Percentiles rank a stretch among this genome's conserved stretches.
phyloP scores from a whole-genome alignment of 30 jellyfish, hydroid and myxozoan genomes.

The Clytia hemisphaerica region DNA sequence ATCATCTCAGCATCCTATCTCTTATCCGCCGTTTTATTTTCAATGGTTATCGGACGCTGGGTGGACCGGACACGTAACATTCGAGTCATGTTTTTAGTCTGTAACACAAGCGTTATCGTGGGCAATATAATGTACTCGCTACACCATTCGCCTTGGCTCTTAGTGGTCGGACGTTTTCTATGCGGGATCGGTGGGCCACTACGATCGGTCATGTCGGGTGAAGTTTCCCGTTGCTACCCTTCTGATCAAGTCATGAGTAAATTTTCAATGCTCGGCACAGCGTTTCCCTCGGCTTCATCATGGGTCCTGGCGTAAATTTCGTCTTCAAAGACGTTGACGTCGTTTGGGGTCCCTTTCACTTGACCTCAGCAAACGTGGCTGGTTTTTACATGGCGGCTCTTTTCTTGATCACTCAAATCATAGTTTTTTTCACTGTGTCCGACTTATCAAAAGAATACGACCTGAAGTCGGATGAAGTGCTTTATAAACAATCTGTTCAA shows the following conservation, averaged over 20 bases:
- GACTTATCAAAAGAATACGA: slow-evolving; percentile 28
- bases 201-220: slow-evolving; percentile 20
- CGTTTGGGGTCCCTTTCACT: slow-evolving; percentile 16
- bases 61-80: slow-evolving; percentile 1
- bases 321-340: slow-evolving; percentile 2
- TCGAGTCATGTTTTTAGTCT: not conserved
- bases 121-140: slow-evolving; percentile 24
- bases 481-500: no score
- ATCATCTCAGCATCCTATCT: slow-evolving; percentile 4
- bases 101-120: slow-evolving; percentile 9
- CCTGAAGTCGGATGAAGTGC: no score
- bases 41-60: slow-evolving; percentile 3
- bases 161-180: slow-evolving; percentile 19
- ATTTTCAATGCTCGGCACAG: slow-evolving; percentile 16
- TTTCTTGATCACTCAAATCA: slow-evolving; percentile 5
- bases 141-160: slow-evolving; percentile 14
- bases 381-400: slow-evolving; percentile 29
- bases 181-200: slow-evolving; percentile 22
- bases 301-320: slow-evolving; percentile 27
- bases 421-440: not conserved
- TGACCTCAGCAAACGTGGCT: slow-evolving; percentile 11
- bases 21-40: slow-evolving; percentile 3
- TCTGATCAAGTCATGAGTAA: not conserved
- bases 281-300: slow-evolving; percentile 2
- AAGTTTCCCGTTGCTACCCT: slow-evolving; percentile 3